Evolutionary conservation across 2,888 invertebrate genomes (phyloP), one percentile per base, ranked within the genome.

Genomic region (Notodonta ziczac): DNA sequence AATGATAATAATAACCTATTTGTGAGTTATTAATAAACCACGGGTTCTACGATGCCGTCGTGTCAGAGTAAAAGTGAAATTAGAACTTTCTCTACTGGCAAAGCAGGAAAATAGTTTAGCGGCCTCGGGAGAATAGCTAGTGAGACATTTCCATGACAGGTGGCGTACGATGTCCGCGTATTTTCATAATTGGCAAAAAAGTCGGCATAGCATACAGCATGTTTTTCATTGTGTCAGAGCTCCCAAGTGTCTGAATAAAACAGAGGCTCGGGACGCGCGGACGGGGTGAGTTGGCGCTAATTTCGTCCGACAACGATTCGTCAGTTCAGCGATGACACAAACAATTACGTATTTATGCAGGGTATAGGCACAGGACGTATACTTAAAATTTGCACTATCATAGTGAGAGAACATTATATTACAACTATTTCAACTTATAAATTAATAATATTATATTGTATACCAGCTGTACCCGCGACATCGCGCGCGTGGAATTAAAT

Each of bases 221-320:
- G 86, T 88, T 89, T 84, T 88, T 85, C 88, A 89, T 89, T 89
- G 88, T 87, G 87, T 82, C 81, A 79, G 79, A 78, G 84, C 78
- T 87, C 90, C 88, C 89, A 80, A 78, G 87, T 86, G 89, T 63
- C 84, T 89, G 89, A 89, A 90, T 90, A 91, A 89, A 90, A 91
- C 85, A 89, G 85, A 84, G 86, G 82, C 85, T 78, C 82, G 82
- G 84, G 82, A 35, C 35, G 35, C 35, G 35, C 35, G 35, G 35
- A 77, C 82, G 80, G 78, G 76, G 69, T 82, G 85, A 85, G 86
- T 83, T 80, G 78, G 76, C 83, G 84, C 83, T 89, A 88, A 90
- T 91, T 90, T 89, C 76, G 74, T 66, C 74, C 76, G 84, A 83
- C 86, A 88, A 85, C 82, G 82, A 81, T 81, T 85, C 76, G 81